Evolutionary conservation across 1,140 invertebrate species (phyloP), one percentile per base, ranked within the genome.

Genomic region (Euwallacea similis): DNA sequence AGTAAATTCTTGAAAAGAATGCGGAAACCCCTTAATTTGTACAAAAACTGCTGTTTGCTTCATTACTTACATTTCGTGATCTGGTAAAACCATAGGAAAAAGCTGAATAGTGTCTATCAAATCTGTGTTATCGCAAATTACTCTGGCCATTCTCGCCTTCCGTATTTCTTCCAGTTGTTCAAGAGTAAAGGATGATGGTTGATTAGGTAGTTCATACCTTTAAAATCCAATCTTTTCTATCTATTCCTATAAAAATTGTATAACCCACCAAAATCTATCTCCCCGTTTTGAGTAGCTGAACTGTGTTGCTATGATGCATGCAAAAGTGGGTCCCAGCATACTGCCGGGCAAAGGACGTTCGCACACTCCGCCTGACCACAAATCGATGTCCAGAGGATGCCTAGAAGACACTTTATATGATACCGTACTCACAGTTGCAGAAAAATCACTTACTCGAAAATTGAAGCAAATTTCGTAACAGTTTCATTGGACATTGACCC

Each of bases 91-190:
- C 90, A 98, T 96, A 0, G 96, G 95, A 82, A 97, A 95, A 13
- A 95, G 86, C 82, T 98, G 97, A 69, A 98, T 91, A 0, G 93
- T 94, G 75, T 94, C 92, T 59, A 97, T 92, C 43, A 95, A 86
- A 81, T 98, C 95, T 0, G 93, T 95, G 79, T 98, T 99, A 79
- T 98, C 95, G 82, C 97, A 99, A 64, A 99, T 92, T 46, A 99
- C 83, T 69, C 94, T 87, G 0, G 96, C 90, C 0, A 99, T 84
- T 74, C 90, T 89, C 0, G 90, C 83, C 81, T 97, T 97, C 65
- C 93, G 87, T 61, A 99, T 89, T 83, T 98, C 95, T 68, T 88
- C 86, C 53, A 99, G 81, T 85, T 99, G 97, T 78, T 94, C 93
- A 78, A 87, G 88, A 0, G 92, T 93, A 81, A 97, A 97, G 0